Evolutionary conservation across 1,140 invertebrate genomes (phyloP).

Genomic region (Atta colombica): DNA sequence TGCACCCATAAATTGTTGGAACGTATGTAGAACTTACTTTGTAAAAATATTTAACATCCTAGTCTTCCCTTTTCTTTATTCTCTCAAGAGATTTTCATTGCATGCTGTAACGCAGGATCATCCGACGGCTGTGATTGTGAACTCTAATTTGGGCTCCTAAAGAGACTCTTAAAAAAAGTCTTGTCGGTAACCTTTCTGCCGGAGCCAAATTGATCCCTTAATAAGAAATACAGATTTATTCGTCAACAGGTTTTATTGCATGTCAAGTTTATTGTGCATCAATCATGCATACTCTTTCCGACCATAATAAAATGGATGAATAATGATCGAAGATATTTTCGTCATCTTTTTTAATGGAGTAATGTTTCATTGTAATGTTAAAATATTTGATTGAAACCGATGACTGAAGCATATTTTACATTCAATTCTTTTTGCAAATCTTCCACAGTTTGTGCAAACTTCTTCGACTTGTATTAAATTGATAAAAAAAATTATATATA

Average conservation of each 20-base stretch:
- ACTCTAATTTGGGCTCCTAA: conserved; percentile 29
- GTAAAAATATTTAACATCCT: conserved; percentile 1
- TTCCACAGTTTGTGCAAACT: neutral
- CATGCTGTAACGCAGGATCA: neutral
- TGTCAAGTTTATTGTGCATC: conserved; percentile 26
- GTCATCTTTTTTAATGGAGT: conserved; percentile 48
- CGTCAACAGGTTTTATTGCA: conserved; percentile 6
- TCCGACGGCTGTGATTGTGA: conserved; percentile 19
- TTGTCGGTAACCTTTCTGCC: neutral
- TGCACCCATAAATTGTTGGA: neutral
- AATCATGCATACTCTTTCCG: conserved; percentile 28
- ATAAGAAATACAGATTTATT: conserved; percentile 40
- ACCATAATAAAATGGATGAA: conserved; percentile 21
- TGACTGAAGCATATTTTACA: neutral
- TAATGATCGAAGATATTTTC: conserved; percentile 40
- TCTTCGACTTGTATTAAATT: neutral
- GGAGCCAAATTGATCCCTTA: conserved; percentile 28
- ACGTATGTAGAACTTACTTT: conserved; percentile 54
- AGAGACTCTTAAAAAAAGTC: neutral
- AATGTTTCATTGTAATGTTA: conserved; percentile 6
- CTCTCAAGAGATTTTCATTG: conserved; percentile 15
- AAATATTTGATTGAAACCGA: neutral
- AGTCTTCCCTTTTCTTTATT: neutral
- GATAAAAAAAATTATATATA: neutral
- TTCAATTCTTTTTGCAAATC: neutral